Conservation (phyloP, 2,113 vertebrate species). For the Ellobius talpinus region DNA sequence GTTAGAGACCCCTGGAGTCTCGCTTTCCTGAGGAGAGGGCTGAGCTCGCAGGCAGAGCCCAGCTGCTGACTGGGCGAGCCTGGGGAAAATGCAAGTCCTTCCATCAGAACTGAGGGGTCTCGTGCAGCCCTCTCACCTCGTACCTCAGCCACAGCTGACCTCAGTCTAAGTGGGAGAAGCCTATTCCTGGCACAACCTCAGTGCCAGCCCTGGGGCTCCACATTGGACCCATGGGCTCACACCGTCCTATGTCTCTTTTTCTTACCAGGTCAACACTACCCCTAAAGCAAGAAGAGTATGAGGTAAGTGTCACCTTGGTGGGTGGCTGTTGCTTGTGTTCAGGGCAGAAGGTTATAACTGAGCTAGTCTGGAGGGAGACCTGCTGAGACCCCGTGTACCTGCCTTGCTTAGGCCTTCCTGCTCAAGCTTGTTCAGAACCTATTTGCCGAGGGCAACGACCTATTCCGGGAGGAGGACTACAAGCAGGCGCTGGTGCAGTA, state of each 20-base stretch:
- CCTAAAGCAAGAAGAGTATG: slow-evolving; percentile 92
- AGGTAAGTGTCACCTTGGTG: slow-evolving; percentile 87
- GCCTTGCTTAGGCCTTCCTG: slow-evolving; percentile 89
- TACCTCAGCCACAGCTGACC: not conserved
- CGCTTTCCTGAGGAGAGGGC: not conserved
- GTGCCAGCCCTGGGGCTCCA: not conserved
- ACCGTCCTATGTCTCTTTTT: slow-evolving; percentile 33
- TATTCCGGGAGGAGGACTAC: slow-evolving; percentile 90
- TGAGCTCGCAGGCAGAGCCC: not conserved
- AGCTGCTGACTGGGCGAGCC: not conserved
- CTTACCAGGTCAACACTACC: slow-evolving; percentile 93
- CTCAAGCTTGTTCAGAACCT: slow-evolving; percentile 94
- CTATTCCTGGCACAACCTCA: not conserved
- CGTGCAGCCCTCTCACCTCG: not conserved
- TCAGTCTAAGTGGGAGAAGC: not conserved
- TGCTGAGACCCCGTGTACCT: not conserved
- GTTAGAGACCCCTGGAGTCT: not conserved
- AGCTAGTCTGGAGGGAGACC: not conserved
- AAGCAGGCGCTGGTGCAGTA: slow-evolving; percentile 91
- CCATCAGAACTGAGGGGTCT: not conserved
- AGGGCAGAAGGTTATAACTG: not conserved
- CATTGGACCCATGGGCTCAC: not conserved
- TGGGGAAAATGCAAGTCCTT: not conserved
- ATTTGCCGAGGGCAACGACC: slow-evolving; percentile 93
- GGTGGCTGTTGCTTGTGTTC: not conserved